Evolutionary conservation across 1,140 invertebrate genomes (phyloP).

Genomic region (Mesaphorura yosii): DNA sequence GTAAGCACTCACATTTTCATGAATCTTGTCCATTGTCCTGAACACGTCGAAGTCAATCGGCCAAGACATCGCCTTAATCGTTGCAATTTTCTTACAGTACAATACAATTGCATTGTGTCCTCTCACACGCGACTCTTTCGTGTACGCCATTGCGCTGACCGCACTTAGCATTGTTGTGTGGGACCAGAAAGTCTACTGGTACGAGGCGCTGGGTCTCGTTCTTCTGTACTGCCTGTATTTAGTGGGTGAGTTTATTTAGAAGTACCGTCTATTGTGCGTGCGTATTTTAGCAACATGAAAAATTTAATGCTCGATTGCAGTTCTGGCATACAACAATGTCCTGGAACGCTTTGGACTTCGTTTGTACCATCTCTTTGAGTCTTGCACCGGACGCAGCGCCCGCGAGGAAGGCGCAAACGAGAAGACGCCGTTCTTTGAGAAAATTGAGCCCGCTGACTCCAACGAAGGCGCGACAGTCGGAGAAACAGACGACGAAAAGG

Average conservation of each 20-base stretch:
- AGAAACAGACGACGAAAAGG: neutral
- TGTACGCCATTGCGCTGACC: conserved; percentile 74
- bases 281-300: conserved; percentile 14
- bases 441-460: too few species aligned
- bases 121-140: conserved; percentile 73
- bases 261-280: neutral
- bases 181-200: conserved; percentile 24
- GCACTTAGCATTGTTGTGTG: conserved; percentile 61
- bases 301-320: conserved; percentile 16
- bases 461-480: too few species aligned
- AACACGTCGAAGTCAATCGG: too few species aligned
- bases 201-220: conserved; percentile 52
- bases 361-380: neutral
- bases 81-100: conserved; percentile 45
- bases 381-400: neutral
- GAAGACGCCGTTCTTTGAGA: too few species aligned
- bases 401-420: neutral
- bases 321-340: too few species aligned
- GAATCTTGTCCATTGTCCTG: too few species aligned
- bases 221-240: conserved; percentile 33
- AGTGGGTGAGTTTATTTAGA: conserved; percentile 1
- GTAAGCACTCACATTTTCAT: conserved; percentile 9
- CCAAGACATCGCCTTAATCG: neutral
- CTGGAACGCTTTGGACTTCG: too few species aligned
- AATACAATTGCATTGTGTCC: conserved; percentile 86